These are phyloP conservation scores for Peromyscus melanophrys DNA, from an alignment of 2,797 vertebrate genomes.

Conservation along the genomic window DNA sequence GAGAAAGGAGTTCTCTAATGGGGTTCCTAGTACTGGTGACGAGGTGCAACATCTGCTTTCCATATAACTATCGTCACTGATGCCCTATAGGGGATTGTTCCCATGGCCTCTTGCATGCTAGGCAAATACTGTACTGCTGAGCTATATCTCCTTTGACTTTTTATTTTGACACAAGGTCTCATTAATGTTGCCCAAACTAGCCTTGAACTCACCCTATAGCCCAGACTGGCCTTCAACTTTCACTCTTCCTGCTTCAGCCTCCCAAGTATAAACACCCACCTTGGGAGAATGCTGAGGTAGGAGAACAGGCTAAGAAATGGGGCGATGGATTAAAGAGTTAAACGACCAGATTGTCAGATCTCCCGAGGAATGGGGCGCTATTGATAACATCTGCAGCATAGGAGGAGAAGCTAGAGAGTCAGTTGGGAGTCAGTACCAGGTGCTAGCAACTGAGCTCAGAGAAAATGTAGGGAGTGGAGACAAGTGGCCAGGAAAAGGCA, in stretches of 20 bases:
- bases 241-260: not conserved
- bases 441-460: not conserved
- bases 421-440: not conserved
- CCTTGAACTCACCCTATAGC: not conserved
- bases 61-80: not conserved
- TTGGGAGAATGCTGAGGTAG: not conserved
- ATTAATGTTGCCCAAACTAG: not conserved
- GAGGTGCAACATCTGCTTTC: not conserved
- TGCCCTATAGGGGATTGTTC: not conserved
- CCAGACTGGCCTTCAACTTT: not conserved
- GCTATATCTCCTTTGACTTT: not conserved
- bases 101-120: not conserved
- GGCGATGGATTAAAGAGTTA: not conserved
- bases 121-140: not conserved
- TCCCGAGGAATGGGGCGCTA: too few species aligned
- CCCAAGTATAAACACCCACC: not conserved
- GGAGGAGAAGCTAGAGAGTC: not conserved
- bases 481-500: not conserved
- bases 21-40: not conserved
- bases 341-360: not conserved
- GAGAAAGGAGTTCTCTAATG: not conserved
- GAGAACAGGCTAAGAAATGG: not conserved
- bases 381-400: not conserved
- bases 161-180: not conserved
- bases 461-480: not conserved